Evolutionary conservation across 1,140 invertebrate species (phyloP).

Genomic region (Belonocnema kinseyi): DNA sequence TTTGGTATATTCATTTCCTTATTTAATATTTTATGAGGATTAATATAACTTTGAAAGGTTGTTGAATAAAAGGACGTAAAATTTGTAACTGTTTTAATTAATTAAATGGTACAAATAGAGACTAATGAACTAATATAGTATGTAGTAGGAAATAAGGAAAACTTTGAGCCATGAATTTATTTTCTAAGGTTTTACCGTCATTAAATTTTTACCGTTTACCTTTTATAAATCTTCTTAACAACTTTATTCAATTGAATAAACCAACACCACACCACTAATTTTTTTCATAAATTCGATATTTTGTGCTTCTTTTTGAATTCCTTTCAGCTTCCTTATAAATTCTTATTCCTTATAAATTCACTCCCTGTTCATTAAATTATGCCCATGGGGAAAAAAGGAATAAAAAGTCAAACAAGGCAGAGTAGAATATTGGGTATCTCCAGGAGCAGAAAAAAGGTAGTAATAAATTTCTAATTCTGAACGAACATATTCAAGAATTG

Average conservation of each 20-base stretch:
- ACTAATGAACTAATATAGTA: too few relatives aligned
- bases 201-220: neutral
- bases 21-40: too few relatives aligned
- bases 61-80: too few relatives aligned
- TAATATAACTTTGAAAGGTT: too few relatives aligned
- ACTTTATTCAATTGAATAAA: slow-evolving; percentile 7
- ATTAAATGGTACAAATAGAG: too few relatives aligned
- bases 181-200: too few relatives aligned
- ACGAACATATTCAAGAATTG: slow-evolving; percentile 13
- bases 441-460: slow-evolving; percentile 24
- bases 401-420: neutral
- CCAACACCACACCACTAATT: neutral
- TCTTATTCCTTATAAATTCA: slow-evolving; percentile 12
- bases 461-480: slow-evolving; percentile 13
- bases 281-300: neutral
- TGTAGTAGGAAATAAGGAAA: too few relatives aligned
- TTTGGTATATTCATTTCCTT: too few relatives aligned
- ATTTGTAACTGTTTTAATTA: too few relatives aligned
- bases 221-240: neutral
- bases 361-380: slow-evolving; percentile 13
- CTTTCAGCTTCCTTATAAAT: slow-evolving; percentile 15
- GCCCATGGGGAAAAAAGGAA: neutral
- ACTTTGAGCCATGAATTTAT: too few relatives aligned
- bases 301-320: slow-evolving; percentile 17
- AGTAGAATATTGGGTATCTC: slow-evolving; percentile 29